Evolutionary conservation across 2,888 invertebrate genomes (phyloP).

Genomic region (Kuschelorhynchus macadamiae): DNA sequence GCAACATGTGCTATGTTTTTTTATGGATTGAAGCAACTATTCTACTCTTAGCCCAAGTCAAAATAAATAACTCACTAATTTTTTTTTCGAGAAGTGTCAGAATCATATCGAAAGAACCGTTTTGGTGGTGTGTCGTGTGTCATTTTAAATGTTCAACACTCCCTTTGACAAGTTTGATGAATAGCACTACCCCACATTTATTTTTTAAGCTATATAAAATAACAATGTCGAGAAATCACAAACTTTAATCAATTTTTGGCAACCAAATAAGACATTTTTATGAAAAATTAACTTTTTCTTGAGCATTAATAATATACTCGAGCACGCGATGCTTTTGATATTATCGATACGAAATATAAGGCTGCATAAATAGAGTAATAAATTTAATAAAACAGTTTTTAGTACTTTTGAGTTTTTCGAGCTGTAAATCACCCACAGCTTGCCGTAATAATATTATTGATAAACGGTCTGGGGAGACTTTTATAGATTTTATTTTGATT

Average conservation of each 20-base stretch:
- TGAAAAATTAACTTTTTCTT: constrained; percentile 45
- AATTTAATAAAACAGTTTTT: constrained; percentile 43
- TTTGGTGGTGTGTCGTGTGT: neutral
- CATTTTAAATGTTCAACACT: neutral
- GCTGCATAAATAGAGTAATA: constrained; percentile 36
- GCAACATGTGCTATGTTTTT: too few relatives aligned
- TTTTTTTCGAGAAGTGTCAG: too few relatives aligned
- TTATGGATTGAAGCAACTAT: too few relatives aligned
- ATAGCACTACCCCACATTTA: constrained; percentile 26
- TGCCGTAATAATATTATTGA: constrained; percentile 25
- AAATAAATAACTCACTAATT: too few relatives aligned
- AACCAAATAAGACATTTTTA: constrained; percentile 45
- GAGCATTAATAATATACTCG: constrained; percentile 35
- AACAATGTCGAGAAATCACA: constrained; percentile 42
- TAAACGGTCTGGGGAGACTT: neutral
- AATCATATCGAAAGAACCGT: too few relatives aligned
- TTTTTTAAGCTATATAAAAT: constrained; percentile 28
- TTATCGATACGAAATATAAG: constrained; percentile 42
- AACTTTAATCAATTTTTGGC: constrained; percentile 40
- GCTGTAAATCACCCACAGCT: constrained; percentile 19
- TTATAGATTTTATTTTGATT: too few relatives aligned
- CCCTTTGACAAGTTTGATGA: constrained; percentile 24
- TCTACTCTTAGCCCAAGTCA: too few relatives aligned
- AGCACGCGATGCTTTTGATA: constrained; percentile 43
- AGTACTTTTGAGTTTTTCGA: constrained; percentile 24